A percentile compares a stretch with the other conserved stretches of the same genome.
phyloP scores from a whole-genome alignment of 23 tunicate genomes.

The Phallusia fumigata region DNA sequence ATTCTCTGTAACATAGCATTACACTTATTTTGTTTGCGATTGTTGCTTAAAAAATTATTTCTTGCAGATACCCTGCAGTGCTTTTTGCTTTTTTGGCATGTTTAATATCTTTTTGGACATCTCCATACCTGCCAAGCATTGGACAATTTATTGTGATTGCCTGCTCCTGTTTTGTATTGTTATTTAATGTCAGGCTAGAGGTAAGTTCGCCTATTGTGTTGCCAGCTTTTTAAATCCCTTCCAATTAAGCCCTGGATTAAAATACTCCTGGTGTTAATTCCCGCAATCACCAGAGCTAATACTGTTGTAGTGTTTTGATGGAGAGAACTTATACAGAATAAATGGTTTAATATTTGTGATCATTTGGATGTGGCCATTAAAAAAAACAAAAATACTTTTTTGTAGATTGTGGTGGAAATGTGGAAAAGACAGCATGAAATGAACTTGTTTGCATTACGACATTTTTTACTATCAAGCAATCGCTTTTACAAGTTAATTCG shows the following conservation, averaged over 20 bases:
- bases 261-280: too few species aligned
- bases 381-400: too few species aligned
- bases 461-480: conserved; percentile 23
- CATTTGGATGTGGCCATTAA: too few species aligned
- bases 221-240: too few species aligned
- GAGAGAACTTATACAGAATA: too few species aligned
- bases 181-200: conserved; percentile 39
- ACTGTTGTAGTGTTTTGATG: too few species aligned
- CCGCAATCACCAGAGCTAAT: too few species aligned
- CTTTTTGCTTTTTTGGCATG: background rate
- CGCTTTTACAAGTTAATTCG: conserved; percentile 14
- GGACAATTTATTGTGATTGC: background rate
- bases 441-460: conserved; percentile 11
- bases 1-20: too few species aligned
- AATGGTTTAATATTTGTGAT: too few species aligned
- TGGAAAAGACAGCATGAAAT: conserved; percentile 52
- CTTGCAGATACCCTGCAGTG: conserved; percentile 26
- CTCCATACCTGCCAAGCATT: conserved; percentile 18
- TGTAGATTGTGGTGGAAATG: conserved; percentile 30
- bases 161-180: conserved; percentile 12
- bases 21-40: too few species aligned
- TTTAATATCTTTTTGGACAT: background rate
- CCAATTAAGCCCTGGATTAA: too few species aligned
- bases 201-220: conserved; percentile 5
- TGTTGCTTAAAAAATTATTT: too few species aligned